phyloP scores from a whole-genome alignment of 1,140 invertebrate species.

The Drosophila persimilis region DNA sequence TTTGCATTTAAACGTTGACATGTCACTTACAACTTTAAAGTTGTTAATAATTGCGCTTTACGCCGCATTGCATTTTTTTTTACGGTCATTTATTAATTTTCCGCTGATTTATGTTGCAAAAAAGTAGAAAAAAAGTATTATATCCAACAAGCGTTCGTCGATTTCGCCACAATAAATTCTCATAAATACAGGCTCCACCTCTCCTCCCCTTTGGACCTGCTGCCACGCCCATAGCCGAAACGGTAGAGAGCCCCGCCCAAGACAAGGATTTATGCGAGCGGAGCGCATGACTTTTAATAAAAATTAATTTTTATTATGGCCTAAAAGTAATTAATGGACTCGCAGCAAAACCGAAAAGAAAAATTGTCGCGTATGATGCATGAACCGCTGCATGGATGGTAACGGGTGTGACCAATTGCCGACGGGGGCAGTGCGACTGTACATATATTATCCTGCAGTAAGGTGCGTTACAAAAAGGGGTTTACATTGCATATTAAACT shows the following conservation, averaged over 20 bases:
- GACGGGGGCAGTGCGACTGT: slow-evolving; percentile 1
- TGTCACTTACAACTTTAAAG: slow-evolving; percentile 72
- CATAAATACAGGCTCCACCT: slow-evolving; percentile 54
- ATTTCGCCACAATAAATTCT: slow-evolving; percentile 77
- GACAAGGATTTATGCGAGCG: slow-evolving; percentile 73
- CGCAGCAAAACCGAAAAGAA: slow-evolving; percentile 35
- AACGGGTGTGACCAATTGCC: slow-evolving; percentile 28
- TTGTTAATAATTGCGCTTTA: slow-evolving; percentile 65
- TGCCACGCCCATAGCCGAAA: slow-evolving; percentile 37
- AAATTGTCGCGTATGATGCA: slow-evolving; percentile 70
- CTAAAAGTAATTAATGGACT: slow-evolving; percentile 79
- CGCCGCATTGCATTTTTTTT: slow-evolving; percentile 47
- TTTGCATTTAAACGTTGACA: slow-evolving; percentile 57
- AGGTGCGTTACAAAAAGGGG: not conserved
- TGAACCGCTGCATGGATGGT: slow-evolving; percentile 40
- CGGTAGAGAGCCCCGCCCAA: slow-evolving; percentile 37
- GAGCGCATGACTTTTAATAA: slow-evolving; percentile 75
- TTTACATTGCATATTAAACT: not conserved
- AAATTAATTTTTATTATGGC: slow-evolving; percentile 79
- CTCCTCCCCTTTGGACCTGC: not conserved
- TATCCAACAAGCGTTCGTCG: slow-evolving; percentile 68
- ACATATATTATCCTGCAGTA: slow-evolving; percentile 19
- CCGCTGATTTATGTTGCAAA: slow-evolving; percentile 64
- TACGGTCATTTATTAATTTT: slow-evolving; percentile 73
- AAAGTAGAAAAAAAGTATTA: slow-evolving; percentile 34